These are phyloP conservation scores for Hypothenemus hampei DNA, from an alignment of 1,140 invertebrate species.

Conservation along the genomic window DNA sequence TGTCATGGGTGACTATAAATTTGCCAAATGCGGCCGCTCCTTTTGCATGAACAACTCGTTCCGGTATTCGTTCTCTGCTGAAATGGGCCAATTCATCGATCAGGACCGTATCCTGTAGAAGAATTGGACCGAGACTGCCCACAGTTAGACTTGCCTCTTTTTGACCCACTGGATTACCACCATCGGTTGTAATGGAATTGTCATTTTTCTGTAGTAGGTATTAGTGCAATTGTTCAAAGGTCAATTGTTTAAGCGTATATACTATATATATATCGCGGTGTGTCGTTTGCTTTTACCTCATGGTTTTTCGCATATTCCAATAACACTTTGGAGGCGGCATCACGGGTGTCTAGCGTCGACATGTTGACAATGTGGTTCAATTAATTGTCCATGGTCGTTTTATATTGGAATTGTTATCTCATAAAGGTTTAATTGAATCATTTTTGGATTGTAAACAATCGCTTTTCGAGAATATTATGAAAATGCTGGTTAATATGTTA, in stretches of 20 bases:
- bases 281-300: constrained; percentile 17
- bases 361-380: too few relatives aligned
- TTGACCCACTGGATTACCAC: constrained; percentile 67
- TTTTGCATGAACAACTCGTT: constrained; percentile 96
- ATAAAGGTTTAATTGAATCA: too few relatives aligned
- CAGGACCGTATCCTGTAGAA: constrained; percentile 85
- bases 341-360: constrained; percentile 14
- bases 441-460: too few relatives aligned
- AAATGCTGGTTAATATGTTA: too few relatives aligned
- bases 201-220: constrained; percentile 14
- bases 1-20: constrained; percentile 87
- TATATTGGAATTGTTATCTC: too few relatives aligned
- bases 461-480: too few relatives aligned
- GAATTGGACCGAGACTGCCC: constrained; percentile 79
- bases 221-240: not conserved
- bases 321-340: constrained; percentile 25
- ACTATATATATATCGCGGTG: not conserved
- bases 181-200: constrained; percentile 52
- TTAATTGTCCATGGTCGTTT: too few relatives aligned
- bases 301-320: constrained; percentile 28
- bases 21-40: constrained; percentile 96
- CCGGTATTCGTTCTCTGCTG: constrained; percentile 91
- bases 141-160: constrained; percentile 69
- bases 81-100: constrained; percentile 94
- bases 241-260: not conserved